Base-by-base conservation (phyloP, 2,888 invertebrate genomes). In the Dicranocentrus wangi region DNA sequence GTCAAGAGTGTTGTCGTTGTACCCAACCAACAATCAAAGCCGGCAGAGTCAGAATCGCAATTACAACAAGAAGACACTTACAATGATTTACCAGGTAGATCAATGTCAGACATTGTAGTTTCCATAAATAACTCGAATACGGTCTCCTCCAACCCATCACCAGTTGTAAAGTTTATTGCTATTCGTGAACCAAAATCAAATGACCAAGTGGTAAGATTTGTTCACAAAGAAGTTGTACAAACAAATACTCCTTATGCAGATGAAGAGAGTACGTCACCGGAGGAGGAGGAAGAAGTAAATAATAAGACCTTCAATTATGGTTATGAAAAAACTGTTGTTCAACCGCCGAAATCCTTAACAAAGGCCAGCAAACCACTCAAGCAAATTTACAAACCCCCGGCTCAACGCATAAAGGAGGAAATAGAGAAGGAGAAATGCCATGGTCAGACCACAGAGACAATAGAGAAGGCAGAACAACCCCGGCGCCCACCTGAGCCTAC, bases 1-100 rank as follows among this genome's bases (percentile, higher is more conserved):
- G 15, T 55, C 1, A 76, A 68, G 27, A 68, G 68, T 47, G 23
- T 66, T 10, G 68, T 76, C 13, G 68, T 58, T 8, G 68, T 66
- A 1, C 19, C 66, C 19, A 25, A 25, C 10, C 39, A 71, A 43
- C 58, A 17, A 58, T 10, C 13, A 70, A 70, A 68, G 17, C 28
- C 51, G 13, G 68, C 47, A 1, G 51, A 68, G 19, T 13, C 39
- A 39, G 13, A 39, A 8, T 5, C 39, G 39, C 7, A 39, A 5
- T 39, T 13, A 39, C 39, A 39, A 39, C 39, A 55, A 15, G 55
- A 23, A 19, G 8, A 5, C 15, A n/a, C n/a, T n/a, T n/a, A n/a
- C n/a, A n/a, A n/a, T n/a, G n/a, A n/a, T n/a, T n/a, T n/a, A n/a
- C n/a, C n/a, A n/a, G n/a, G n/a, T n/a, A n/a, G n/a, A n/a, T n/a